Evolutionary conservation across 2,888 invertebrate genomes (phyloP).

Genomic region (Pilophorus perplexus): DNA sequence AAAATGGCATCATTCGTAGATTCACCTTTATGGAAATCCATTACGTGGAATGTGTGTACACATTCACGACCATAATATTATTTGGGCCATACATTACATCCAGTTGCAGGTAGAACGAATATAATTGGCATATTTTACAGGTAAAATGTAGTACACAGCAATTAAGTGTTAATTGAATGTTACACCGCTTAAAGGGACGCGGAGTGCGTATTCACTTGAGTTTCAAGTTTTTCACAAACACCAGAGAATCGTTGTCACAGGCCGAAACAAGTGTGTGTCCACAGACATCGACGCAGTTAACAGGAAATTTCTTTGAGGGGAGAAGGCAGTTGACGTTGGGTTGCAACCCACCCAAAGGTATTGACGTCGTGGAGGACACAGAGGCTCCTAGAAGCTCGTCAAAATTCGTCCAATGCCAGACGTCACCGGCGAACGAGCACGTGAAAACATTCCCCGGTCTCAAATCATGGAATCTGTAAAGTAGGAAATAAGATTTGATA

Average conservation of each 20-base stretch:
- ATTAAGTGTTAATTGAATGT: too few species aligned
- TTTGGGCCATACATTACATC: too few species aligned
- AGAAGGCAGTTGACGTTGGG: conserved; percentile 37
- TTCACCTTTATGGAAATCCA: too few species aligned
- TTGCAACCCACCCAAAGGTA: background rate
- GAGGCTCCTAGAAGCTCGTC: conserved; percentile 36
- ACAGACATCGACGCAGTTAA: conserved; percentile 42
- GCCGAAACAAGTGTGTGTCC: conserved; percentile 39
- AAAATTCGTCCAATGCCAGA: conserved; percentile 44
- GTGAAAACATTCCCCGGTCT: conserved; percentile 42
- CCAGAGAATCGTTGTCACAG: conserved; percentile 42
- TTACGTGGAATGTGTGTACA: too few species aligned
- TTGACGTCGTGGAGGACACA: conserved; percentile 1
- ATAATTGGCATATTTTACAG: too few species aligned
- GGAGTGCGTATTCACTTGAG: conserved; percentile 40
- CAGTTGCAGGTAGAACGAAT: too few species aligned
- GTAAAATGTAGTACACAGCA: too few species aligned
- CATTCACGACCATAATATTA: too few species aligned
- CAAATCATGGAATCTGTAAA: conserved; percentile 34
- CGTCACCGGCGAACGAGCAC: conserved; percentile 40
- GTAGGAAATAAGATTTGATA: too few species aligned
- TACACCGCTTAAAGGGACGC: too few species aligned
- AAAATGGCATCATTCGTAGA: too few species aligned
- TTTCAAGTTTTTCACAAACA: conserved; percentile 36
- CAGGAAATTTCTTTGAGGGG: conserved; percentile 39